Base-by-base conservation (phyloP, 2,113 vertebrate genomes). In the Paratilapia polleni region DNA sequence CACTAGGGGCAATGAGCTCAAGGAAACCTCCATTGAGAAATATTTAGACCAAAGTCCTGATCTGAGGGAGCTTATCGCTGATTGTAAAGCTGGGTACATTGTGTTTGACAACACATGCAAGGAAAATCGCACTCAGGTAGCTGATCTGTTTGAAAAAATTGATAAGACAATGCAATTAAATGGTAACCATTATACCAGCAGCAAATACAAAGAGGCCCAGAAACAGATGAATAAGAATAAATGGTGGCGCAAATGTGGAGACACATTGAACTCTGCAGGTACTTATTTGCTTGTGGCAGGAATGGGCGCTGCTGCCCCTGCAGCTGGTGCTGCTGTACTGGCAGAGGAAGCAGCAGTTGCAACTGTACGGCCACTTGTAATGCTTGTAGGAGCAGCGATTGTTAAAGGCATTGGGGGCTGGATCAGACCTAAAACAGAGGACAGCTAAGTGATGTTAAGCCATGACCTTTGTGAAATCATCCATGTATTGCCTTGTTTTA, bases 101-200 rank as follows among this genome's bases (percentile, higher is more conserved):
- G 80, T 88, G 36, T 92, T 93, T 84, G 91, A 92, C 24, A 91
- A 92, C 22, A 83, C 20, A 11, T 3, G 19, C 34, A 61, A 1
- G 4, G 1, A 3, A 6, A 81, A 93, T 78, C 77, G 5, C 79
- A 88, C 82, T 52, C 92, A 92, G 66, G 92, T 92, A 4, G 61
- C 28, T 31, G 64, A 92, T 78, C 41, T 92, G 43, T 80, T 94
- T 17, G 64, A 87, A 64, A 75, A 52, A 12, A 90, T 91, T 60
- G 88, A 92, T 19, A 20, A 26, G 26, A 43, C 78, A 13, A 86
- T 94, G 43, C 28, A 79, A 4, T 22, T 36, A 13, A 92, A 91
- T 15, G 70, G 61, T 13, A 2, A 11, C 13, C 20, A 86, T 62
- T 93, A 90, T 5, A 89, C 81, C 76, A 1, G 19, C 38, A 62